These are phyloP conservation scores for Aeoliscus strigatus DNA, from an alignment of 2,797 vertebrate genomes.

Conservation along the genomic window DNA sequence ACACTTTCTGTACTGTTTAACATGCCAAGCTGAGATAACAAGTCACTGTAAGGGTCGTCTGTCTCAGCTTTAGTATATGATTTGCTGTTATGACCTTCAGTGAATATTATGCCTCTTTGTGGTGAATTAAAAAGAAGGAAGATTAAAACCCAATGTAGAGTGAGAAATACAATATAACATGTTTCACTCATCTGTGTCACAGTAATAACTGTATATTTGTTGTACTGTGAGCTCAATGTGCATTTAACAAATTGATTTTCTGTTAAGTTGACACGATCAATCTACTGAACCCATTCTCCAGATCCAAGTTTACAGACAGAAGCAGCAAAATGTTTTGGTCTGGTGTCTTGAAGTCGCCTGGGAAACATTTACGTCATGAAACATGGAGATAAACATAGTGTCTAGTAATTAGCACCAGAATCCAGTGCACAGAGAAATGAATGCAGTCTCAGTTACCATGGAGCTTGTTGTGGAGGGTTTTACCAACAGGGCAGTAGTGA, in stretches of 20 bases:
- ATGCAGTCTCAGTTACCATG: constrained; percentile 57
- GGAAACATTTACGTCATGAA: constrained; percentile 49
- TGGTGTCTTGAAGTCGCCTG: constrained; percentile 41
- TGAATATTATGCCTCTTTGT: no score
- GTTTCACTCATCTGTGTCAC: no score
- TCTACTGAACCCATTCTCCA: constrained; percentile 47
- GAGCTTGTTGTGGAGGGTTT: constrained; percentile 52
- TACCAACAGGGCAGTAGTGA: constrained; percentile 21
- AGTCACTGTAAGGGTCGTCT: not conserved
- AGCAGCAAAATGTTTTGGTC: constrained; percentile 42
- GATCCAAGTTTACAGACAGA: constrained; percentile 55
- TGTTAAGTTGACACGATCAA: constrained; percentile 40
- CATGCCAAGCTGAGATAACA: not conserved
- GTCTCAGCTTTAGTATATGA: no score
- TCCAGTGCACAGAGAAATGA: constrained; percentile 49
- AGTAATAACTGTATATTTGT: constrained; percentile 17
- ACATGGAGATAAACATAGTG: constrained; percentile 25
- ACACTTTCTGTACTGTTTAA: constrained; percentile 4
- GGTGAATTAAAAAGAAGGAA: not conserved
- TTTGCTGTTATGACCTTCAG: no score
- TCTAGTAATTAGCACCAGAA: constrained; percentile 49
- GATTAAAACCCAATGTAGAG: no score
- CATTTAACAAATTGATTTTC: constrained; percentile 37
- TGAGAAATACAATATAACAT: no score
- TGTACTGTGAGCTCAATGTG: constrained; percentile 25